Evolutionary conservation across 2,797 vertebrate species (phyloP).

Genomic region (Dendrocincla tyrannina): DNA sequence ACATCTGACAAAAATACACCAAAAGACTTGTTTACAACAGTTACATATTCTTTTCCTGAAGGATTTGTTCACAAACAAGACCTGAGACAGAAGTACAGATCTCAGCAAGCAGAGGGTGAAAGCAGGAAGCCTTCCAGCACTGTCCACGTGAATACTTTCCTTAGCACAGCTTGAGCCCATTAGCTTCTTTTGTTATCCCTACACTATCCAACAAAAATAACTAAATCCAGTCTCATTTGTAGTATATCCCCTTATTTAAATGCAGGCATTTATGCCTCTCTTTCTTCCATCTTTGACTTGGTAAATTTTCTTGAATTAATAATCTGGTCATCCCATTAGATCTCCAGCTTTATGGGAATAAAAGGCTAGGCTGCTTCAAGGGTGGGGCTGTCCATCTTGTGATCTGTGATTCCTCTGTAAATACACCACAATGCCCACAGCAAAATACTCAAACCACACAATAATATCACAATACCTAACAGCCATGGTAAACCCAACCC

Average conservation of each 20-base stretch:
- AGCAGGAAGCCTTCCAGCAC: background rate
- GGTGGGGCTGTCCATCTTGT: background rate
- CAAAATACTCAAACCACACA: background rate
- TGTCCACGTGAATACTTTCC: background rate
- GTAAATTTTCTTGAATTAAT: background rate
- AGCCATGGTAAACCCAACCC: background rate
- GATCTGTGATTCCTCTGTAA: background rate
- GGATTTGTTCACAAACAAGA: background rate
- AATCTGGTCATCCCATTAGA: background rate
- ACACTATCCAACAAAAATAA: constrained; percentile 1
- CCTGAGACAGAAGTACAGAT: background rate
- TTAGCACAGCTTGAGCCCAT: constrained; percentile 20
- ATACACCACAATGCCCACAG: background rate
- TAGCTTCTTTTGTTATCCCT: background rate
- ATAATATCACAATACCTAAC: background rate
- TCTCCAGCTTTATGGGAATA: background rate
- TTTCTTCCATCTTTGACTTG: background rate
- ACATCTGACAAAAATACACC: background rate
- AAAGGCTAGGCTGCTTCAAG: background rate
- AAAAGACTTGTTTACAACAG: background rate
- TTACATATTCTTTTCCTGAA: background rate
- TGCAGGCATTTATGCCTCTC: background rate
- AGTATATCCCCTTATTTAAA: background rate
- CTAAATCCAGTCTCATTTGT: background rate
- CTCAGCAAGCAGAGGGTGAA: background rate